Evolutionary conservation across 2,113 vertebrate species (phyloP).

Genomic region (Anolis carolinensis): DNA sequence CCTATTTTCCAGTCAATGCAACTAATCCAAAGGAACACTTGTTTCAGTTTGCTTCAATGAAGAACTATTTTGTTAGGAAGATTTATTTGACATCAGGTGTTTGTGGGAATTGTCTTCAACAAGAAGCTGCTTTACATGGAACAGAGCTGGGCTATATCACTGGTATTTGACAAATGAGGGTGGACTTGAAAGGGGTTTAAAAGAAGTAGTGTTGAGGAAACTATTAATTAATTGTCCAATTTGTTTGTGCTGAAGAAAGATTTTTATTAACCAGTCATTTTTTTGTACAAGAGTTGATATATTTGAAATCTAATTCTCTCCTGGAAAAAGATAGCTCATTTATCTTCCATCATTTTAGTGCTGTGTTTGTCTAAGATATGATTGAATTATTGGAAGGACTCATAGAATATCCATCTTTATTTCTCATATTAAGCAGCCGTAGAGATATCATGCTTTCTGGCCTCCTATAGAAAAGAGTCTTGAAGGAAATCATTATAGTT

Average conservation of each 20-base stretch:
- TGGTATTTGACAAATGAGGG: conserved; percentile 61
- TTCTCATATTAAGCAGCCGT: conserved; percentile 21
- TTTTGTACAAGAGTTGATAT: conserved; percentile 60
- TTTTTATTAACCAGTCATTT: conserved; percentile 63
- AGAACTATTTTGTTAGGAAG: conserved; percentile 46
- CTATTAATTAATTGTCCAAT: conserved; percentile 66
- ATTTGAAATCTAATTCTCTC: conserved; percentile 50
- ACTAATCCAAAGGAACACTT: conserved; percentile 55
- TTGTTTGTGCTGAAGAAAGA: conserved; percentile 57
- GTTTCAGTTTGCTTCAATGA: conserved; percentile 49
- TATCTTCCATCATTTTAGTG: conserved; percentile 61
- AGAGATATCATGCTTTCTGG: conserved; percentile 5
- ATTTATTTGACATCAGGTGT: conserved; percentile 60
- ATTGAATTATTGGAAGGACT: conserved; percentile 59
- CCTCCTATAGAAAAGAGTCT: too few relatives aligned
- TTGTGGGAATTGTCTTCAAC: conserved; percentile 48
- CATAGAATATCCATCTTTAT: neutral
- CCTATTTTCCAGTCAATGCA: neutral
- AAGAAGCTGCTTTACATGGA: conserved; percentile 18
- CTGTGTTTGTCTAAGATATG: conserved; percentile 50
- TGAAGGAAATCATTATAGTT: neutral
- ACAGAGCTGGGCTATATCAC: conserved; percentile 16
- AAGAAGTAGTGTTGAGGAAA: conserved; percentile 52
- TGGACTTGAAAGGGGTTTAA: conserved; percentile 38
- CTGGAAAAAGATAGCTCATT: conserved; percentile 58